Evolutionary conservation across 2,113 vertebrate species (phyloP).

Genomic region (Macquaria ambigua): DNA sequence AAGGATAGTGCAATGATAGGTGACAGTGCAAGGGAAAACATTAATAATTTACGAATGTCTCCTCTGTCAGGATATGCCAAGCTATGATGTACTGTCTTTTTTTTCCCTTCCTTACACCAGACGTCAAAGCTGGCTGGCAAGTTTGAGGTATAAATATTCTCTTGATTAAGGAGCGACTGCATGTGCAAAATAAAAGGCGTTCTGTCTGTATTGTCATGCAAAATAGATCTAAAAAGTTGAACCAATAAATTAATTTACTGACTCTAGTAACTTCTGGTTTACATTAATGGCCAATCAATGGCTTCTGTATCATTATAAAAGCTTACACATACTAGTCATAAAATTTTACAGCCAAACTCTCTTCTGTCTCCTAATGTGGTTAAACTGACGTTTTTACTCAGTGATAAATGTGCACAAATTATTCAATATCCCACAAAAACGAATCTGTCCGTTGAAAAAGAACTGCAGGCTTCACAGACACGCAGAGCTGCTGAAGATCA

Average conservation of each 20-base stretch:
- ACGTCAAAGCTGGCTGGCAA: conserved; percentile 51
- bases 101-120: conserved; percentile 13
- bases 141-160: conserved; percentile 61
- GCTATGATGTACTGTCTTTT: conserved; percentile 57
- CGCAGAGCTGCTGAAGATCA: conserved; percentile 68
- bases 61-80: conserved; percentile 60
- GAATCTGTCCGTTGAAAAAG: conserved; percentile 60
- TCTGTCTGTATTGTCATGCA: background rate
- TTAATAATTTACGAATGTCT: conserved; percentile 74
- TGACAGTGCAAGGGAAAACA: conserved; percentile 71
- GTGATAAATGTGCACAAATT: conserved; percentile 69
- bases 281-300: conserved; percentile 50
- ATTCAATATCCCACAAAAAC: conserved; percentile 68
- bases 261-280: conserved; percentile 36
- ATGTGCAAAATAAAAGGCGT: background rate
- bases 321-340: conserved; percentile 26
- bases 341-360: conserved; percentile 54
- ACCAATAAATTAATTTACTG: conserved; percentile 48
- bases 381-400: conserved; percentile 39
- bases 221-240: conserved; percentile 19
- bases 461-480: conserved; percentile 61
- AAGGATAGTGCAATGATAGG: conserved; percentile 61
- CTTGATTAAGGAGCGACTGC: conserved; percentile 45
- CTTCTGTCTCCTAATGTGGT: conserved; percentile 54
- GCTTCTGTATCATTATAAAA: conserved; percentile 43